A percentile compares a stretch with the other conserved stretches of the same genome.
Conservation (phyloP, 2,797 vertebrate genomes). For the Erpetoichthys calabaricus region DNA sequence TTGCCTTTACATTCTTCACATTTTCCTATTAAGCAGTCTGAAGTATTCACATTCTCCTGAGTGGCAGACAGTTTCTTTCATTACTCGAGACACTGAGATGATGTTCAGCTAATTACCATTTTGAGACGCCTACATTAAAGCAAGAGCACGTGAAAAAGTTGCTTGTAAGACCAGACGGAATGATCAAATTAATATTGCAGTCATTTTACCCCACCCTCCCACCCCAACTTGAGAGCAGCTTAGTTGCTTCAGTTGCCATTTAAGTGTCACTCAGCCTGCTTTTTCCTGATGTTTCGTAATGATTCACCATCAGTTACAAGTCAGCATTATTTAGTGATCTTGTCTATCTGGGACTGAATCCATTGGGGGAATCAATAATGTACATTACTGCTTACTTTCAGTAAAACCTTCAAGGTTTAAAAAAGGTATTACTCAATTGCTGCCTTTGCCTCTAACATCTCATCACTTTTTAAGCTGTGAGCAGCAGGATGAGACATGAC, state of each 20-base stretch:
- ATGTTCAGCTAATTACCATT: too few species aligned
- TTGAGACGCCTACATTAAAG: too few species aligned
- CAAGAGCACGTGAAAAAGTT: too few species aligned
- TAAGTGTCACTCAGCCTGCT: constrained; percentile 1
- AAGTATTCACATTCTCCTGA: too few species aligned
- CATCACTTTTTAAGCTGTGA: constrained; percentile 9
- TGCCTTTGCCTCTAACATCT: constrained; percentile 6
- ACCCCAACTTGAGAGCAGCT: constrained; percentile 5
- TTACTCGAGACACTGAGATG: too few species aligned
- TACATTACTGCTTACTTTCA: constrained; percentile 36
- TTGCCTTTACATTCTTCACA: too few species aligned
- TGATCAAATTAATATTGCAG: constrained; percentile 3
- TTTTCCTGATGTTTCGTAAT: constrained; percentile 1
- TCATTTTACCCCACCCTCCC: constrained; percentile 1
- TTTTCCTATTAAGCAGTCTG: too few species aligned
- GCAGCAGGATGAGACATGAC: constrained; percentile 3
- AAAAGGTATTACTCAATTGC: constrained; percentile 36
- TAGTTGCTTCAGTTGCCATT: not conserved
- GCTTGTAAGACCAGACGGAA: not conserved
- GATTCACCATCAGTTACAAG: constrained; percentile 4
- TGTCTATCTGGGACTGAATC: constrained; percentile 28
- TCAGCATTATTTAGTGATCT: constrained; percentile 1
- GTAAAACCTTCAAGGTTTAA: constrained; percentile 38
- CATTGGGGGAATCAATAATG: constrained; percentile 41
- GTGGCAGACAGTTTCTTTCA: too few species aligned